Conservation (phyloP, 2,797 vertebrate genomes). For the Rhynchotus rufescens region DNA sequence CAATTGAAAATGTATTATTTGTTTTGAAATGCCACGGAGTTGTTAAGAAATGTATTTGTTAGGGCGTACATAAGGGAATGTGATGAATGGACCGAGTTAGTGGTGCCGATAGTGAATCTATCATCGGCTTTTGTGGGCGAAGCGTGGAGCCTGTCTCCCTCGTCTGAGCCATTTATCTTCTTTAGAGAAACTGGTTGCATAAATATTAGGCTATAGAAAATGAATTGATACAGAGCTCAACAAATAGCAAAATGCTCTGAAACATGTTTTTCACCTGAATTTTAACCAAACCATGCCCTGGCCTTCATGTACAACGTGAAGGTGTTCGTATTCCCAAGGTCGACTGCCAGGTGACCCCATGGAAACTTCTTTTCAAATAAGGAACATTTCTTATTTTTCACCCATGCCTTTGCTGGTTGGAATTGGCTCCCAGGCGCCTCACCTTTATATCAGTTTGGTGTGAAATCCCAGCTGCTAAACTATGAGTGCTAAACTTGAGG, state of each 20-base stretch:
- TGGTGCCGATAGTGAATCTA: not conserved
- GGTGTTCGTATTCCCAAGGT: not conserved
- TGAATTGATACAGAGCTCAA: not conserved
- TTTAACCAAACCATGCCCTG: accelerated
- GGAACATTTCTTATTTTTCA: not conserved
- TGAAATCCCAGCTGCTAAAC: conserved; percentile 46
- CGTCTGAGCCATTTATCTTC: not conserved
- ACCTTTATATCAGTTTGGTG: not conserved
- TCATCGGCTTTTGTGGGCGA: not conserved
- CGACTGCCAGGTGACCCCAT: not conserved
- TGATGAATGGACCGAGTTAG: conserved; percentile 41
- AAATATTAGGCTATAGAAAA: not conserved
- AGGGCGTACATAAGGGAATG: not conserved
- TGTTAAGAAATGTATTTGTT: conserved; percentile 22
- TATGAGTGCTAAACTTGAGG: not conserved
- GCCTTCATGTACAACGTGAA: not conserved
- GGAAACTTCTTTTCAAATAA: not conserved
- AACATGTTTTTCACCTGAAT: not conserved
- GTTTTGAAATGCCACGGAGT: not conserved
- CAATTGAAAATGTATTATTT: conserved; percentile 42
- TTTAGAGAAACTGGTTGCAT: not conserved
- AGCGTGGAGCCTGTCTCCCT: not conserved
- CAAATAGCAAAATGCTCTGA: not conserved
- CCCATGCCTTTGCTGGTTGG: not conserved
- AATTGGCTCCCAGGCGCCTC: not conserved